Base-by-base conservation (phyloP, 2,113 vertebrate species). In the Hiodon tergisus region DNA sequence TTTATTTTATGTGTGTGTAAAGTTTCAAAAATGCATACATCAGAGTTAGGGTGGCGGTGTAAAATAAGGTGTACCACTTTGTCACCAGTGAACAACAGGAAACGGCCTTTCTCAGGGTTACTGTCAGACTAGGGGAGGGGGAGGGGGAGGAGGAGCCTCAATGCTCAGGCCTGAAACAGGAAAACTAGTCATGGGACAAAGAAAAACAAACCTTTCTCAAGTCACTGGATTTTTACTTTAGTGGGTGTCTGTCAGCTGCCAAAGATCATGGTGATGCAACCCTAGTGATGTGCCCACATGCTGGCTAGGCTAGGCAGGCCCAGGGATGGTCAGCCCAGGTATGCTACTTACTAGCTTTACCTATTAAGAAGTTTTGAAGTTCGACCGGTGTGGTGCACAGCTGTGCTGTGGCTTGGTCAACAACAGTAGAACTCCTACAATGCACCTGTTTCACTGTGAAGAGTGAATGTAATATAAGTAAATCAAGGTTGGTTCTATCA, bases 391-490 rank as follows among this genome's bases (percentile, higher is more conserved):
- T 87, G 91, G 90, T 91, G 92, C 92, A 91, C 93, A 94, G 94
- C 94, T 95, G 93, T 94, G 93, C 94, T 95, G 93, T 94, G 92
- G 88, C 91, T 92, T 91, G 90, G 90, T 94, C 90, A 92, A 88
- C 92, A 93, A 89, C 91, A 83, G 89, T 88, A 92, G 90, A 92
- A 91, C 90, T 93, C 90, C 91, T 87, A 92, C 81, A 84, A 93
- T 91, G 93, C 93, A 92, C 92, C 93, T 94, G 93, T 94, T 95
- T 95, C 93, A 96, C 94, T 97, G 94, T 95, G 94, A 96, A 93
- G 91, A 95, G 93, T 92, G 93, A 96, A 96, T 95, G 94, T 95
- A 94, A 92, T 89, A 63, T 83, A 88, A 90, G 86, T 87, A 92
- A 88, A 89, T 87, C 79, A 78, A 92, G 88, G 89, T 91, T 92